Conservation (phyloP, 2,113 vertebrate species). For the Madoqua kirkii region DNA sequence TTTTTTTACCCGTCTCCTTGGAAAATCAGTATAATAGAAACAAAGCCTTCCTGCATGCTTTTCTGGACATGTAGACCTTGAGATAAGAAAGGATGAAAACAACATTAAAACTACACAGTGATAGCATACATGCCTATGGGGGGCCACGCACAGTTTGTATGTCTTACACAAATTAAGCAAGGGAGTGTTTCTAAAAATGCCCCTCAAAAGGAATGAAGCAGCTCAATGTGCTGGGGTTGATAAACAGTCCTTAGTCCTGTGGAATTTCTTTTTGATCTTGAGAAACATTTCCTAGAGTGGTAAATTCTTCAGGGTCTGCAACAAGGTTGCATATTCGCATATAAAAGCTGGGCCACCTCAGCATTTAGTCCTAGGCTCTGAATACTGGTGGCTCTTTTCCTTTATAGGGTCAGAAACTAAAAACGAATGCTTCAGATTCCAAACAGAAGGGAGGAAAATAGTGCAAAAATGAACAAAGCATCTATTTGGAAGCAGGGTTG, state of each 20-base stretch:
- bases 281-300: background rate
- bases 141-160: background rate
- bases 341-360: background rate
- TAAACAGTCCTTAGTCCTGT: background rate
- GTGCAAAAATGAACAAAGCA: background rate
- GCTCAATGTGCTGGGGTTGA: background rate
- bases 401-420: background rate
- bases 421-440: background rate
- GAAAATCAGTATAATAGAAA: background rate
- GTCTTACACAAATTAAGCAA: background rate
- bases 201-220: background rate
- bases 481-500: background rate
- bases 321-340: background rate
- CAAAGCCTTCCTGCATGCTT: background rate
- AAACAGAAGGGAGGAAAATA: background rate
- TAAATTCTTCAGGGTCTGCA: background rate
- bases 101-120: background rate
- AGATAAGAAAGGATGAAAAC: background rate
- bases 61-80: background rate
- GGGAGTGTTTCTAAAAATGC: background rate
- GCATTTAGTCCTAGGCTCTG: background rate
- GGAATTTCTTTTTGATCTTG: background rate
- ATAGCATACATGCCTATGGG: background rate
- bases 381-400: background rate
- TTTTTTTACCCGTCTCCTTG: background rate